phyloP scores from a whole-genome alignment of 1,140 invertebrate species.

The Drosophila jambulina region DNA sequence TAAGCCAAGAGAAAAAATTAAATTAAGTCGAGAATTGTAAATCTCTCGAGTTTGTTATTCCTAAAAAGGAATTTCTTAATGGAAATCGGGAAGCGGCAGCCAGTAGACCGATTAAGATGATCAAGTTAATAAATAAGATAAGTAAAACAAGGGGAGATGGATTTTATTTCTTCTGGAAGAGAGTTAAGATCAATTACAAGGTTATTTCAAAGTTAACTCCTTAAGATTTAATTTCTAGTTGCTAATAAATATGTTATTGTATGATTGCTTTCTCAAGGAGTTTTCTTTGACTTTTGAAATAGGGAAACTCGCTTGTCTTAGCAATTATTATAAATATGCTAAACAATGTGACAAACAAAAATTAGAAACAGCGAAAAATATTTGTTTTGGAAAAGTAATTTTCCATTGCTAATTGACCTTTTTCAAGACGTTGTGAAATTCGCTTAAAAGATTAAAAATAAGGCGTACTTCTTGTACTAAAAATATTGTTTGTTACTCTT shows the following conservation, averaged over 20 bases:
- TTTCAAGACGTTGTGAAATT: conserved; percentile 30
- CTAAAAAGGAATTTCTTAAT: conserved; percentile 11
- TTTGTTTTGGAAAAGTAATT: conserved; percentile 14
- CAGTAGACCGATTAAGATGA: conserved; percentile 10
- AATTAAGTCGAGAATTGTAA: conserved; percentile 20
- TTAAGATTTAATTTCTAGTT: background rate
- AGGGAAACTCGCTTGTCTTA: background rate
- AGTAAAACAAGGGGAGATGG: background rate
- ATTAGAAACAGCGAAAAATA: background rate
- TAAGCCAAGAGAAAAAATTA: conserved; percentile 5
- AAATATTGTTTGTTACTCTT: background rate
- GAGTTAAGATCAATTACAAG: background rate
- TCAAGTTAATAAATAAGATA: conserved; percentile 29
- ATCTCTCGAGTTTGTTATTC: conserved; percentile 9
- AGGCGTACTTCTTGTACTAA: background rate
- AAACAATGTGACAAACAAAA: background rate
- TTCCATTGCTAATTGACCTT: conserved; percentile 22
- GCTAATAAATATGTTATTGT: background rate
- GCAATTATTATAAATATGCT: conserved; percentile 2
- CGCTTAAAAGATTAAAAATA: background rate
- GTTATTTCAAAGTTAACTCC: background rate
- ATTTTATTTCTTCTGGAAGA: background rate
- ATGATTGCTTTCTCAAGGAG: background rate
- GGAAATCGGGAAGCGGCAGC: conserved; percentile 7
- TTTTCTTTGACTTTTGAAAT: background rate